phyloP scores from a whole-genome alignment of 1,140 invertebrate genomes.

The Cataglyphis hispanica region DNA sequence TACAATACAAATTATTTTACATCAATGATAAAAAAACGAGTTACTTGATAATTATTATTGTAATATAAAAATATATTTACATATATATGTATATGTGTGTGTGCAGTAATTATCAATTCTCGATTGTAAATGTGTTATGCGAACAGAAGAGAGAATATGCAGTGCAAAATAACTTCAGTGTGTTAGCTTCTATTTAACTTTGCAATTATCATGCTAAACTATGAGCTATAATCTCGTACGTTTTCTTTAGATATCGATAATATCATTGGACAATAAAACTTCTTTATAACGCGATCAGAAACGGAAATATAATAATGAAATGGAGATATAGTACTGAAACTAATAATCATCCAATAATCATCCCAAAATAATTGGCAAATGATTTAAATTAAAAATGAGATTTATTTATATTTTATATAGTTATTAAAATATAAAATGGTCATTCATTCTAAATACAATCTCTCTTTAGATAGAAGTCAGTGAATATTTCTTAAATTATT shows the following conservation, averaged over 20 bases:
- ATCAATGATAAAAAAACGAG: neutral
- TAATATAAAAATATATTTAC: neutral
- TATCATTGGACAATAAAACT: conserved; percentile 50
- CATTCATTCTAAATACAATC: neutral
- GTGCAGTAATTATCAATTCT: neutral
- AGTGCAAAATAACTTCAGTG: conserved; percentile 21
- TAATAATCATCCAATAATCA: conserved; percentile 20
- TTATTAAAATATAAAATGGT: neutral
- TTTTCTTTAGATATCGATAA: conserved; percentile 31
- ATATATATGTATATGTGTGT: neutral
- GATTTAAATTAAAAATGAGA: conserved; percentile 10
- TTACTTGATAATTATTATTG: conserved; percentile 16
- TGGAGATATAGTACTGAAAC: conserved; percentile 3
- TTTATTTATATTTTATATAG: conserved; percentile 16
- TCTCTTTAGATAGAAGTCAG: neutral
- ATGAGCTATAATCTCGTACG: conserved; percentile 4
- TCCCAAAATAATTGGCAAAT: conserved; percentile 24
- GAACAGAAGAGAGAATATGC: conserved; percentile 21
- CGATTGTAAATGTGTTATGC: neutral
- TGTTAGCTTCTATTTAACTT: conserved; percentile 22
- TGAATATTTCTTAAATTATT: neutral
- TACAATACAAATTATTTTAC: conserved; percentile 5
- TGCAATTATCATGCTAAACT: conserved; percentile 16
- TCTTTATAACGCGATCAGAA: conserved; percentile 46
- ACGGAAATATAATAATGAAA: conserved; percentile 10